Evolutionary conservation across 2,113 vertebrate species (phyloP).

Genomic region (Pimephales promelas): DNA sequence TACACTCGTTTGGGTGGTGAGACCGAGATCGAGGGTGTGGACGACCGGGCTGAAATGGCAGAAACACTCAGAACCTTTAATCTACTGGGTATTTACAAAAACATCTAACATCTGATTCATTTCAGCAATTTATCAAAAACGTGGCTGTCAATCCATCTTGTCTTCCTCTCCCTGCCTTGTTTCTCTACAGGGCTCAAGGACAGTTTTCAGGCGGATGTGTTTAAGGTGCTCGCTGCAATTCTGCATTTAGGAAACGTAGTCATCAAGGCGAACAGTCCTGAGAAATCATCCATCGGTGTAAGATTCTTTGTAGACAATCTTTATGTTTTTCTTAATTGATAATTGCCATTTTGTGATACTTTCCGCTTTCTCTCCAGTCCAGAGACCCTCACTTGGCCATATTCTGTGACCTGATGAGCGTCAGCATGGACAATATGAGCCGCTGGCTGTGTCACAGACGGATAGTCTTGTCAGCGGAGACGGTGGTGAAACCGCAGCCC

Average conservation of each 20-base stretch:
- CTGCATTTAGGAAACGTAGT: conserved; percentile 92
- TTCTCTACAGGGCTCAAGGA: conserved; percentile 79
- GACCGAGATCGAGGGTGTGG: conserved; percentile 83
- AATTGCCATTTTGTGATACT: too few species aligned
- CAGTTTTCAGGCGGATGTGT: conserved; percentile 88
- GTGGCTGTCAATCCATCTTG: background rate
- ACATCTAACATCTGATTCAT: background rate
- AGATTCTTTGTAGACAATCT: conserved; percentile 63
- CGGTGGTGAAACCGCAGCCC: conserved; percentile 86
- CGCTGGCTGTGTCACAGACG: conserved; percentile 88
- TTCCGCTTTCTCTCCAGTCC: conserved; percentile 65
- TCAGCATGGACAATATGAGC: conserved; percentile 69
- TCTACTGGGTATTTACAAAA: conserved; percentile 78
- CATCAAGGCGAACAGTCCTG: conserved; percentile 78
- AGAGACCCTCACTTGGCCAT: conserved; percentile 81
- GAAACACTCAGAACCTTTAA: conserved; percentile 90
- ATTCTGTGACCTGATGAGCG: conserved; percentile 86
- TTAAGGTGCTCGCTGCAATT: conserved; percentile 88
- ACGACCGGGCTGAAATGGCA: conserved; percentile 85
- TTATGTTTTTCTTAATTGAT: too few species aligned
- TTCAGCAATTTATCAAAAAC: background rate
- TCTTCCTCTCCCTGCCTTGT: background rate
- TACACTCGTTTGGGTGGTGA: conserved; percentile 88
- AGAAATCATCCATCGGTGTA: conserved; percentile 85
- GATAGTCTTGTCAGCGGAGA: conserved; percentile 85